Conservation (phyloP, 2,797 vertebrate genomes). For the Myripristis jacobus region DNA sequence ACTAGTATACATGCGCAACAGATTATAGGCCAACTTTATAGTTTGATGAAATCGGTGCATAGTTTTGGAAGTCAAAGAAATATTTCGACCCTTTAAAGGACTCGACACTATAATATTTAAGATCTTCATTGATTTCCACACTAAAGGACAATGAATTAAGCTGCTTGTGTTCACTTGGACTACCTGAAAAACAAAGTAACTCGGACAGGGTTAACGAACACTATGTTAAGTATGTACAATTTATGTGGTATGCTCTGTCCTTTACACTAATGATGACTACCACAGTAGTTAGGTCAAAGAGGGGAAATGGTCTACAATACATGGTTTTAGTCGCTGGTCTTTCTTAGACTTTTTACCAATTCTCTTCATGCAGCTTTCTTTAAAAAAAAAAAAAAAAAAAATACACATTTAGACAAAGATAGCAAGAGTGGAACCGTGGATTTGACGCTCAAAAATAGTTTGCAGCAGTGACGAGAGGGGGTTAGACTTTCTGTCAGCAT, state of each 20-base stretch:
- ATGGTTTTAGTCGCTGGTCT: not conserved
- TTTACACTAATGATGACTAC: conserved; percentile 12
- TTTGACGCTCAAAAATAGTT: not conserved
- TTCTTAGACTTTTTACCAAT: not conserved
- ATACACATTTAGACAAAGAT: conserved; percentile 11
- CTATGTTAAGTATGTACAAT: conserved; percentile 26
- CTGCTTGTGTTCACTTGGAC: conserved; percentile 57
- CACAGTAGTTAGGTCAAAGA: conserved; percentile 4
- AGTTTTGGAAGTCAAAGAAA: conserved; percentile 20
- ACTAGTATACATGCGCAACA: conserved; percentile 31
- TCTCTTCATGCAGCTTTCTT: conserved; percentile 18
- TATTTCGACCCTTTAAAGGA: conserved; percentile 54
- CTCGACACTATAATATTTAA: conserved; percentile 58
- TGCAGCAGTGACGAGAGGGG: not conserved
- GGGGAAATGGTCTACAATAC: not conserved
- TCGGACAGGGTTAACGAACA: conserved; percentile 46
- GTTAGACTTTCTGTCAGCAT: conserved; percentile 2
- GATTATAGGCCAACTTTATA: conserved; percentile 20
- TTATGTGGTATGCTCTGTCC: conserved; percentile 19
- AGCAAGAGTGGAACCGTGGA: not conserved
- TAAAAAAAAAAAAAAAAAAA: conserved; percentile 1
- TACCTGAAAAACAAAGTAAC: conserved; percentile 40
- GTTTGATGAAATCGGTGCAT: conserved; percentile 18
- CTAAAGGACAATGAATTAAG: conserved; percentile 48
- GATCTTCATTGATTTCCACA: conserved; percentile 48